phyloP scores from a whole-genome alignment of 2,797 vertebrate genomes.

The Sternarchorhynchus goeldii region DNA sequence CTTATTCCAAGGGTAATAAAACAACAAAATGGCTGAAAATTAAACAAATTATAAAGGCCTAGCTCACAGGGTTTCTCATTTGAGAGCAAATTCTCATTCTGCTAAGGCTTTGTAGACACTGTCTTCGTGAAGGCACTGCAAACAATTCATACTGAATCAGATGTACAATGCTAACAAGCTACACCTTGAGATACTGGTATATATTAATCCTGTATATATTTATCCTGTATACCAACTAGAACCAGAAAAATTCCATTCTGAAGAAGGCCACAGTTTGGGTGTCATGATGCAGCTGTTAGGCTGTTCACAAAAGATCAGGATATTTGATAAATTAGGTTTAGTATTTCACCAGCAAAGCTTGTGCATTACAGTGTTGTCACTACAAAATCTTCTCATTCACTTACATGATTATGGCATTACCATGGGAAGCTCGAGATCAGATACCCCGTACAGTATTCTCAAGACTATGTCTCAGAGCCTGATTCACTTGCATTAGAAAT shows the following conservation, averaged over 20 bases:
- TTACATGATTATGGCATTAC: too few relatives aligned
- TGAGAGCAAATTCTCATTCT: conserved; percentile 3
- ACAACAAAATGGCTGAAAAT: conserved; percentile 9
- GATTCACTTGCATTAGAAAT: not conserved
- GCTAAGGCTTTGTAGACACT: conserved; percentile 31
- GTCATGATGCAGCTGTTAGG: not conserved
- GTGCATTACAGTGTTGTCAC: not conserved
- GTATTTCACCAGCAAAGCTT: not conserved
- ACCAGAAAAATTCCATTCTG: not conserved
- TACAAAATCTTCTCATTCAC: not conserved
- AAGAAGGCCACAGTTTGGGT: not conserved
- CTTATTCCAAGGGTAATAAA: conserved; percentile 27
- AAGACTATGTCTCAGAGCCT: too few relatives aligned
- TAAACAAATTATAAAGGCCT: not conserved
- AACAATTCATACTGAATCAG: not conserved
- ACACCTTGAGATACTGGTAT: not conserved
- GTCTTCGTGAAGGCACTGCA: conserved; percentile 27
- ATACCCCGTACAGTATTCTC: too few relatives aligned
- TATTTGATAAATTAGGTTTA: not conserved
- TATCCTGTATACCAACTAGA: not conserved
- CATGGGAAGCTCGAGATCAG: too few relatives aligned
- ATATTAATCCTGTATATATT: not conserved
- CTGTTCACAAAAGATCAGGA: not conserved
- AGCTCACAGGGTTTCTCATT: conserved; percentile 10
- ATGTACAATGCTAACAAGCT: not conserved